Evolutionary conservation across 2,113 vertebrate species (phyloP), one percentile per base, ranked within the genome.

Genomic region (Cromileptes altivelis): DNA sequence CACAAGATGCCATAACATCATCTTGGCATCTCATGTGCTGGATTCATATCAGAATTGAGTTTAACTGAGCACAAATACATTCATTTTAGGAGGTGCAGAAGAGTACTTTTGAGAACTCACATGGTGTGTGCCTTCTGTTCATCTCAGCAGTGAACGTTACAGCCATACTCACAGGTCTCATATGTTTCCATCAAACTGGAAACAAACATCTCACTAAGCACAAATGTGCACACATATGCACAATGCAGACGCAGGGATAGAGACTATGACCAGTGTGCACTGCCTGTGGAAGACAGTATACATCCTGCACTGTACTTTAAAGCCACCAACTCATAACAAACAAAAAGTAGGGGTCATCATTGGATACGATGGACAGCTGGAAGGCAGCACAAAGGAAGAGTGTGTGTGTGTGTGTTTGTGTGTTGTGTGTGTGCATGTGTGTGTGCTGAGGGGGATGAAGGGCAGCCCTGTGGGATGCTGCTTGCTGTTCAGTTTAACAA

Each of bases 401-500:
- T n/a, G 37, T 64, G 63, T 65, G 64, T 49, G 64, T 17, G 17
- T 30, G 67, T 21, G 47, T 52, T 47, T 21, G 64, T 49, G 2
- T 42, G 37, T 64, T 37, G 68, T 23, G 40, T 40, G 60, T 45
- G 73, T 71, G 52, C 15, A 30, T 40, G 33, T 33, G 70, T 69
- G 70, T 3, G 18, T 65, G 50, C 33, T 3, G 4, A n/a, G 23
- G 4, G 4, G n/a, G 33, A 19, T 84, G 85, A 68, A 63, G 68
- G 80, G 52, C 52, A 21, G 75, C 52, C 73, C 80, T 65, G 60
- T 57, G 75, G 82, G 56, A 58, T 0, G 19, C 58, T 21, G 57
- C 64, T 74, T 25, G 23, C 77, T 79, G 83, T 75, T 90, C 45
- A 4, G 8, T 84, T 80, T 85, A 88, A 90, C 75, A 71, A 75